These are phyloP conservation scores for Aldabrachelys gigantea DNA, from an alignment of 2,113 vertebrate species.

Conservation along the genomic window DNA sequence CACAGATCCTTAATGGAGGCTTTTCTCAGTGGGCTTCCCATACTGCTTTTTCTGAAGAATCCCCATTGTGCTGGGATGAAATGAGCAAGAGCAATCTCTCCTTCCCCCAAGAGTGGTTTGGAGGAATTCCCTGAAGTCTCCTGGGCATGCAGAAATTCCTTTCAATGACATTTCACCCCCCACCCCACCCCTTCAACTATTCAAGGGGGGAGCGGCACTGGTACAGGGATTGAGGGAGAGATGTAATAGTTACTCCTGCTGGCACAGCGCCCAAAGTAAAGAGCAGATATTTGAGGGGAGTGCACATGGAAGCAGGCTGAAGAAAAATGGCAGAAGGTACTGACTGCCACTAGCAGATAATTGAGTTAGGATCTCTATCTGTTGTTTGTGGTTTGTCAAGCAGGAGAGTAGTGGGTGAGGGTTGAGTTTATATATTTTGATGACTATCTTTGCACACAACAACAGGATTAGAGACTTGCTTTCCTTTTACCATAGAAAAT, in stretches of 20 bases:
- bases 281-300: not conserved
- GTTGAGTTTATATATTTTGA: not conserved
- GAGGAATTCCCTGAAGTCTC: not conserved
- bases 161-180: not conserved
- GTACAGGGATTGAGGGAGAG: not conserved
- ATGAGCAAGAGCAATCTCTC: not conserved
- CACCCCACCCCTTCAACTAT: not conserved
- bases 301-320: not conserved
- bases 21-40: not conserved
- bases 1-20: not conserved
- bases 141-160: not conserved
- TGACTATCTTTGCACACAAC: not conserved
- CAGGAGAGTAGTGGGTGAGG: too few species aligned
- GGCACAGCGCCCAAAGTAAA: not conserved
- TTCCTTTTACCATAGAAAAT: not conserved
- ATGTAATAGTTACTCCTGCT: not conserved
- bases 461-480: not conserved
- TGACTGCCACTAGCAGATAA: too few species aligned
- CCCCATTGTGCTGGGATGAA: not conserved
- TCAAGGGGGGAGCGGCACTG: fast-evolving
- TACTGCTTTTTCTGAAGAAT: not conserved
- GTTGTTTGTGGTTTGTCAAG: too few species aligned
- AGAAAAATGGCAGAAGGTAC: too few species aligned
- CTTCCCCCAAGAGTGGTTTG: not conserved
- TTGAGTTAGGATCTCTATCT: too few species aligned